Evolutionary conservation across 2,888 invertebrate species (phyloP), one percentile per base, ranked within the genome.

Genomic region (Agriotes lineatus): DNA sequence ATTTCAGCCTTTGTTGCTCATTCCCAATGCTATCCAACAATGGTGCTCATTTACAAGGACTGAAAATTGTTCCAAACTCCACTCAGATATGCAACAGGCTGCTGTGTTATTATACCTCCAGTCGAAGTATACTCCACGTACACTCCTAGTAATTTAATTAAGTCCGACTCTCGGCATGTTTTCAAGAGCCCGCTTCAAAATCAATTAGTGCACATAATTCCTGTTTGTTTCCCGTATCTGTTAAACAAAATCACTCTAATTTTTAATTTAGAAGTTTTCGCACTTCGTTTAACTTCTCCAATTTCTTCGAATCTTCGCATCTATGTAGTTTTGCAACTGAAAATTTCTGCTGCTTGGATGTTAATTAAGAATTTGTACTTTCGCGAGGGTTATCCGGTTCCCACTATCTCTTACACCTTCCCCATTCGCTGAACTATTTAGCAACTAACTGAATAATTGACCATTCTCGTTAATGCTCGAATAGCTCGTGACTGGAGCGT

Each of bases 361-460:
- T 12, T 4, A 14, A 14, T n/a, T 12, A 14, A 37, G 14, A 37
- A 37, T 14, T 37, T 14, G 37, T 33, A 37, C n/a, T n/a, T 10
- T 37, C 37, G 3, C 6, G 14, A 37, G 37, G 14, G 14, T n/a
- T 14, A 37, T 12, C 14, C 37, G 14, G 37, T 14, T 14, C 9
- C 16, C 12, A 12, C 16, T 42, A 9, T 16, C 42, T 18, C 42
- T 16, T 0, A 9, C 2, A 19, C 12, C 20, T 25, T 22, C 22
- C 22, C 14, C 39, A 37, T 20, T 14, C 42, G 10, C 57, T 14
- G 7, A 57, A 57, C 57, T 57, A 57, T 57, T 57, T 57, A 20
- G 39, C 52, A 63, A 63, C 39, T 63, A 30, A 50, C 20, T 19
- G 25, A 56, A 25, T 56, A 63, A 56, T 45, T 63, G 45, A 19